Evolutionary conservation across 2,888 invertebrate species (phyloP).

Genomic region (Pyrocoelia pectoralis): DNA sequence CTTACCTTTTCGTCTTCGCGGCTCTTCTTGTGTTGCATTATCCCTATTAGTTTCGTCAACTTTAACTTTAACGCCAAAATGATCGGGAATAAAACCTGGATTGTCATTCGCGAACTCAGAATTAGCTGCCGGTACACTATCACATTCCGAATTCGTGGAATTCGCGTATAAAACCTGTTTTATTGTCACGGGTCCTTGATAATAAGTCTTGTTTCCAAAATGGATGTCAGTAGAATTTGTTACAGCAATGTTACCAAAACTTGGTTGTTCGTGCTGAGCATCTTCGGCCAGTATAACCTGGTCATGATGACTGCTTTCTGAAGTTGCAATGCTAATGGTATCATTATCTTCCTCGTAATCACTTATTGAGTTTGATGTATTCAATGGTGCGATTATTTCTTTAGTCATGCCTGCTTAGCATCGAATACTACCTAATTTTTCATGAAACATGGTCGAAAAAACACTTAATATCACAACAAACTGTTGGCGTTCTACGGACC

Average conservation of each 20-base stretch:
- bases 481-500: not conserved
- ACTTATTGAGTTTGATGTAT: slow-evolving; percentile 6
- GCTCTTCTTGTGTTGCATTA: not conserved
- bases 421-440: not conserved
- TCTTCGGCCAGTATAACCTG: slow-evolving; percentile 31
- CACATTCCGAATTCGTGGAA: not conserved
- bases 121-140: slow-evolving; percentile 11
- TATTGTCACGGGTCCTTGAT: slow-evolving; percentile 80
- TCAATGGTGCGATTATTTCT: not conserved
- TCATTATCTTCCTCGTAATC: slow-evolving; percentile 30
- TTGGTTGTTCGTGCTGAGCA: slow-evolving; percentile 46
- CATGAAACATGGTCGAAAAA: not conserved
- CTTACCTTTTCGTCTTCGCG: not conserved
- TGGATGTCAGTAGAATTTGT: slow-evolving; percentile 76
- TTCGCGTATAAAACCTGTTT: slow-evolving; percentile 71
- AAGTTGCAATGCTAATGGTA: slow-evolving; percentile 32
- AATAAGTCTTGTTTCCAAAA: slow-evolving; percentile 79
- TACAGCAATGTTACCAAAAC: slow-evolving; percentile 70
- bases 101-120: slow-evolving; percentile 14
- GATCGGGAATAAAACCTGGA: slow-evolving; percentile 22
- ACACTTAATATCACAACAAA: not conserved
- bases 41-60: slow-evolving; percentile 7
- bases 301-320: slow-evolving; percentile 19
- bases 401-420: not conserved
- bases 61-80: slow-evolving; percentile 14